A percentile compares a stretch with the other conserved stretches of the same genome.
Evolutionary conservation across 2,797 vertebrate species (phyloP).

Genomic region (Trematomus bernacchii): DNA sequence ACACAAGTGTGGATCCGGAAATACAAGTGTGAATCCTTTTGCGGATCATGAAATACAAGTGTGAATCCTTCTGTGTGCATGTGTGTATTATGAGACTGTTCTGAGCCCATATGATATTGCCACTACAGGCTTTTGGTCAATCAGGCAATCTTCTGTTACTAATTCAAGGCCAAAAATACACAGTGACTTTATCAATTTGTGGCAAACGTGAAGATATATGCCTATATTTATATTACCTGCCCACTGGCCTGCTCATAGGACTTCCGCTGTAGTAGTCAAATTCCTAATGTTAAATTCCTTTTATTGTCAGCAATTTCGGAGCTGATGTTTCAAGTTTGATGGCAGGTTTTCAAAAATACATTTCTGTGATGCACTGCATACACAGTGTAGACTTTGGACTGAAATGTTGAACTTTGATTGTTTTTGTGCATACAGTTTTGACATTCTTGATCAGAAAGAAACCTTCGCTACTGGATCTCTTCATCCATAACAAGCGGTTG

Average conservation of each 20-base stretch:
- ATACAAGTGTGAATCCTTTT: no score
- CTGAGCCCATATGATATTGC: no score
- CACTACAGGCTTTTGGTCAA: not conserved
- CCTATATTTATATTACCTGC: no score
- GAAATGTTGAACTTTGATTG: no score
- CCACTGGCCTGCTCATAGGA: no score
- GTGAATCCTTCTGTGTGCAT: no score
- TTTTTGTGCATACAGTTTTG: not conserved
- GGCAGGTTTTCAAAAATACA: not conserved
- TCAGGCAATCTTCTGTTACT: not conserved
- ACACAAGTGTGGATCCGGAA: no score
- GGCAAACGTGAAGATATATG: no score
- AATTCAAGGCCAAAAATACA: no score
- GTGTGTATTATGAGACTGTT: no score
- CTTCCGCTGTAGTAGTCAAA: not conserved
- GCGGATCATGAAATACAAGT: no score
- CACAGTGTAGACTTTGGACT: not conserved
- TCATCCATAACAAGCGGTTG: constrained; percentile 4
- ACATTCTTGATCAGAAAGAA: constrained; percentile 13
- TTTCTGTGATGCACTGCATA: not conserved
- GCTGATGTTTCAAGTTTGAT: constrained; percentile 1
- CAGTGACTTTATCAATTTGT: no score
- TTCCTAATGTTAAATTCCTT: not conserved
- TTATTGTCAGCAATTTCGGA: not conserved
- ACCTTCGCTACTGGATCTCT: not conserved